Percentiles rank a stretch among this genome's conserved stretches.
Conservation (phyloP, 30 jellyfish, hydroid and myxozoan species). For the Euphysa ruthae region DNA sequence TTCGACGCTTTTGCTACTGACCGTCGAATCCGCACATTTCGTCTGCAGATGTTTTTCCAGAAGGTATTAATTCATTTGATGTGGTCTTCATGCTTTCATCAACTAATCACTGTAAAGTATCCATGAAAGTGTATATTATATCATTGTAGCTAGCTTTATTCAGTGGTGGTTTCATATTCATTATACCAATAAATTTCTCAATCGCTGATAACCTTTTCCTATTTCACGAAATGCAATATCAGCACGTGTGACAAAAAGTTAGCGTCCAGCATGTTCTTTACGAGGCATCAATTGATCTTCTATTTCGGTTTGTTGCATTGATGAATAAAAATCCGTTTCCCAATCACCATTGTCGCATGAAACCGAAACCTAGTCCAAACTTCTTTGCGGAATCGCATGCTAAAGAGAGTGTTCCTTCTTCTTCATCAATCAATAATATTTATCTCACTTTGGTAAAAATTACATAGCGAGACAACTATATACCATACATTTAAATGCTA, state of each 20-base stretch:
- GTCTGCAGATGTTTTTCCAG: conserved; percentile 1
- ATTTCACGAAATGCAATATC: not conserved
- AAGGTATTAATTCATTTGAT: conserved; percentile 2
- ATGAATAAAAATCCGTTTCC: not conserved
- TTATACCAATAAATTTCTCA: not conserved
- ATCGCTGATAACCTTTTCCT: not conserved
- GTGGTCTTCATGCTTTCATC: not conserved
- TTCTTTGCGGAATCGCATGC: not conserved
- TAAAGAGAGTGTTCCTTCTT: not conserved
- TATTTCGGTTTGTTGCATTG: too few species aligned
- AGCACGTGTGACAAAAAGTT: not conserved
- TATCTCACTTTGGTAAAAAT: too few species aligned
- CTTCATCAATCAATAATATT: too few species aligned
- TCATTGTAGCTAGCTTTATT: not conserved
- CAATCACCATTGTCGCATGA: not conserved
- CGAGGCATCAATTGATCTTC: not conserved
- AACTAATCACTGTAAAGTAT: not conserved
- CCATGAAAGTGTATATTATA: not conserved
- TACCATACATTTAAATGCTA: too few species aligned
- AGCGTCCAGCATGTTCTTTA: not conserved
- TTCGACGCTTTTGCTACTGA: conserved; percentile 3
- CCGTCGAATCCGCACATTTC: not conserved
- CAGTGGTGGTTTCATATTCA: conserved; percentile 9
- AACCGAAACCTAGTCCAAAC: not conserved
- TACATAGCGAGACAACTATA: too few species aligned